These are phyloP conservation scores for Crax fasciolata DNA, from an alignment of 2,797 vertebrate genomes.

Conservation along the genomic window DNA sequence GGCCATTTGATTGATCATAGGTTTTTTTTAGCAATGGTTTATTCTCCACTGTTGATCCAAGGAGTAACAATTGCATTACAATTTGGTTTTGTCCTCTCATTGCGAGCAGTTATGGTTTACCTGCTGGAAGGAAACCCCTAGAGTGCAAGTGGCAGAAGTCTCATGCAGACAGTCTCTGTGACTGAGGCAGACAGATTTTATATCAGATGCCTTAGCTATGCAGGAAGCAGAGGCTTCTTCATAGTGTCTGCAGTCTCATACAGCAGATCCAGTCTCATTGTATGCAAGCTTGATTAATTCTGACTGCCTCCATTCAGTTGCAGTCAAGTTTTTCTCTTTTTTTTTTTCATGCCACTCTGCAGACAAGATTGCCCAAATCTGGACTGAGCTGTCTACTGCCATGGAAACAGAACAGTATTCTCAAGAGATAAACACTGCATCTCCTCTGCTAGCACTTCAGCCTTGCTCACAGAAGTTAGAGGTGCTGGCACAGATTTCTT, in stretches of 20 bases:
- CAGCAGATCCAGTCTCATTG: neutral
- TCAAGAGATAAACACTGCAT: slow-evolving; percentile 65
- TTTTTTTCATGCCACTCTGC: slow-evolving; percentile 60
- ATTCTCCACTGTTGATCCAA: neutral
- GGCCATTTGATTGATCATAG: neutral
- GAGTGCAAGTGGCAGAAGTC: neutral
- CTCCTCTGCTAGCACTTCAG: slow-evolving; percentile 17
- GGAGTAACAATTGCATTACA: neutral
- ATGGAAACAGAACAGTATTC: slow-evolving; percentile 78
- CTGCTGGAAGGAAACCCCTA: neutral
- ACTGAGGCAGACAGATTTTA: neutral
- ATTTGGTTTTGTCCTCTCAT: neutral
- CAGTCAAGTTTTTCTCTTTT: slow-evolving; percentile 52
- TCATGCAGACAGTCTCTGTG: neutral
- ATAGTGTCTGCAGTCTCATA: neutral
- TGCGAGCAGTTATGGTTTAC: neutral
- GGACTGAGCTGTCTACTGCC: slow-evolving; percentile 78
- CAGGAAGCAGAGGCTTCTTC: slow-evolving; percentile 4
- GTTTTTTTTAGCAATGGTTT: neutral
- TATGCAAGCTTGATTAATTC: slow-evolving; percentile 48
- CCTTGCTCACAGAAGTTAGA: slow-evolving; percentile 7
- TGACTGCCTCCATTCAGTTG: slow-evolving; percentile 62
- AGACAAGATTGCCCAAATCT: slow-evolving; percentile 73
- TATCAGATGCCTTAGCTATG: neutral
- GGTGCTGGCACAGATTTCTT: slow-evolving; percentile 1